Conservation (phyloP, 2,797 vertebrate genomes). For the Onychomys arenicola region DNA sequence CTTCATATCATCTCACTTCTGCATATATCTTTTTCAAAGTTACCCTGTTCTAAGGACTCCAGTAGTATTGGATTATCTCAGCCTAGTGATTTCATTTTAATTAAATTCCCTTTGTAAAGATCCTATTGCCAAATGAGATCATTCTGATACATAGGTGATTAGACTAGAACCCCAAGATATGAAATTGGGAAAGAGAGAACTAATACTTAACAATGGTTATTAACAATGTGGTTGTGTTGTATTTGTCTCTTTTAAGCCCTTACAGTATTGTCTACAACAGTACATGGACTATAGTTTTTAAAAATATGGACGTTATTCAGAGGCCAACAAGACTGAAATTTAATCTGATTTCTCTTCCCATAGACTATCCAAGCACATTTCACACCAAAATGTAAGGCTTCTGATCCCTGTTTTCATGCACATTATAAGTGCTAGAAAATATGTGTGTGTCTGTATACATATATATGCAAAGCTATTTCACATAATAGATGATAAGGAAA, state of each 20-base stretch:
- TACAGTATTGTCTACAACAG: background rate
- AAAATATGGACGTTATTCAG: background rate
- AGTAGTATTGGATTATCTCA: background rate
- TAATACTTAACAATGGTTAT: background rate
- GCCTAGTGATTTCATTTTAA: background rate
- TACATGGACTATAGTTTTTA: background rate
- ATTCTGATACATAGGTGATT: background rate
- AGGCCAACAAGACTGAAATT: background rate
- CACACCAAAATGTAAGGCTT: background rate
- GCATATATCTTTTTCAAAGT: background rate
- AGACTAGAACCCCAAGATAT: background rate
- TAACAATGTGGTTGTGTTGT: background rate
- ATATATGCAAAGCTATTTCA: background rate
- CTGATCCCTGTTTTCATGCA: background rate
- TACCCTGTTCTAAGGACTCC: background rate
- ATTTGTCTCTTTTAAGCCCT: background rate
- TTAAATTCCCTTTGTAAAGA: background rate
- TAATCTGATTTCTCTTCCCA: background rate
- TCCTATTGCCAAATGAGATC: background rate
- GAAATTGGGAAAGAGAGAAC: background rate
- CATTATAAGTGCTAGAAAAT: background rate
- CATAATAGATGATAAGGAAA: constrained; percentile 11
- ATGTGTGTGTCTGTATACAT: background rate
- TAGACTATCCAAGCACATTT: background rate
- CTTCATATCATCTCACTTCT: background rate